These are phyloP conservation scores for Choristoneura rosaceana DNA, from an alignment of 2,888 invertebrate species.

Conservation along the genomic window DNA sequence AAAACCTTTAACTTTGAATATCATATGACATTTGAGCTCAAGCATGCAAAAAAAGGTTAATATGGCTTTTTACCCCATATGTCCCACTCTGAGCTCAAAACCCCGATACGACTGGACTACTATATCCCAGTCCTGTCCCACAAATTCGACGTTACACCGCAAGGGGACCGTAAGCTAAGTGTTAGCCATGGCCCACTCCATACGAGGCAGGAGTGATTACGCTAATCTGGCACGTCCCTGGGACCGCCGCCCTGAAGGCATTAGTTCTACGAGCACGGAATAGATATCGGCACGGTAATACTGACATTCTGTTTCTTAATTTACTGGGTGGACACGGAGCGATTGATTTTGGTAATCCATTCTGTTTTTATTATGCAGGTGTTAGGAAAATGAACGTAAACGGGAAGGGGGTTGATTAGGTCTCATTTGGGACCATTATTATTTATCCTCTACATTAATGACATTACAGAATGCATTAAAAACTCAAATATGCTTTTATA, in stretches of 20 bases:
- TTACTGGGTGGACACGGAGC: background rate
- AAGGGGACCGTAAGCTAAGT: background rate
- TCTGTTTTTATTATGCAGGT: no score
- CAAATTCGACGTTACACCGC: constrained; percentile 2
- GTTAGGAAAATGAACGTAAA: no score
- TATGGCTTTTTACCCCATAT: no score
- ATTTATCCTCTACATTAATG: no score
- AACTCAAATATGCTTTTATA: no score
- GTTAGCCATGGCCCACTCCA: constrained; percentile 10
- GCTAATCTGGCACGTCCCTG: constrained; percentile 27
- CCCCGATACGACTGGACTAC: background rate
- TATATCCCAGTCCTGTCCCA: background rate
- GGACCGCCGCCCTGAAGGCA: constrained; percentile 10
- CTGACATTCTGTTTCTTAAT: constrained; percentile 12
- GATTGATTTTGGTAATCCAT: constrained; percentile 22
- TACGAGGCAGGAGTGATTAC: constrained; percentile 13
- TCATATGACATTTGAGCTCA: no score
- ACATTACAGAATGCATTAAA: no score
- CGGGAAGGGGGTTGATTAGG: no score
- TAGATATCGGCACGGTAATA: constrained; percentile 26
- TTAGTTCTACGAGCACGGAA: constrained; percentile 24
- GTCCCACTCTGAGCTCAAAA: no score
- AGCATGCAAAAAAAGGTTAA: no score
- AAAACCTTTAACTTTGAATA: no score
- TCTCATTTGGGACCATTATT: no score